Base-by-base conservation (phyloP, 2,888 invertebrate genomes). In the Agrochola macilenta region DNA sequence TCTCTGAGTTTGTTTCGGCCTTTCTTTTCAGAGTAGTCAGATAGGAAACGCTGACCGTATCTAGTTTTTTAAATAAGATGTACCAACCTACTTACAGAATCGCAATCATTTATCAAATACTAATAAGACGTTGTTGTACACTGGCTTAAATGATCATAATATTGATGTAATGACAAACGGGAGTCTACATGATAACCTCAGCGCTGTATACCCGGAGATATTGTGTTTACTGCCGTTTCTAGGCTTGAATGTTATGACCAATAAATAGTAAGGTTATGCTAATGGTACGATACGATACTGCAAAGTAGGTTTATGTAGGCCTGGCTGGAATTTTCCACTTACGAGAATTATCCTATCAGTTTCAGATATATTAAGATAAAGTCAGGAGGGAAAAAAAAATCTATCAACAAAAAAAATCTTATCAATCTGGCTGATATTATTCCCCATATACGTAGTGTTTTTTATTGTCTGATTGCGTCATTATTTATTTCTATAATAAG, bases 221-320 rank as follows among this genome's bases (percentile, higher is more conserved):
- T 71, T 75, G 60, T 75, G 79, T 81, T 84, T 79, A 82, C 74
- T 69, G 63, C 69, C 60, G n/a, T 66, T 77, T n/a, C 54, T 57
- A 63, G 66, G 74, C 66, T 73, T 30, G 39, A 71, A 79, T 70
- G 52, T 81, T 78, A 82, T 76, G 72, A 73, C 76, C 75, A 63
- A 78, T 83, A 78, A 79, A 87, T 60, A 64, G 8, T 39, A 69
- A 66, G 64, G 70, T 63, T 80, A 80, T 75, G 73, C 12, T 46
- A 63, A 82, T 74, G 17, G n/a, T n/a, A n/a, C n/a, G n/a, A n/a
- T 68, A 52, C n/a, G 58, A 43, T 68, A 69, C 30, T 49, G 23
- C 23, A 35, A 63, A 70, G 58, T 70, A 66, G 58, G 54, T 74
- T 80, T 49, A 79, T 65, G 68, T 57, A 35, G 14, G 54, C 14